phyloP scores from a whole-genome alignment of 2,113 vertebrate genomes.

The Fulica atra region DNA sequence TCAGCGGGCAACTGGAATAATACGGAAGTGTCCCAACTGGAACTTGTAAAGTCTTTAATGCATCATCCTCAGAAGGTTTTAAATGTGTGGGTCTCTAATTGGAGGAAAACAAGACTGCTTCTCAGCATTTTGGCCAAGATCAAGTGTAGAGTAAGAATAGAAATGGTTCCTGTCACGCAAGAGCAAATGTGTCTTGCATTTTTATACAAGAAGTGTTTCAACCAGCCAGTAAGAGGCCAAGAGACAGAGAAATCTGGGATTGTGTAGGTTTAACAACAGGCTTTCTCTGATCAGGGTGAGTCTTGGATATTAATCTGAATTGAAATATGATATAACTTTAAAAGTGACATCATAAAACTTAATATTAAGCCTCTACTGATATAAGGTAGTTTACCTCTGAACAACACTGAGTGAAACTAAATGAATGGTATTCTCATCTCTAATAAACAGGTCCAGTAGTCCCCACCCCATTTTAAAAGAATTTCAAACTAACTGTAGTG shows the following conservation, averaged over 20 bases:
- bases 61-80: background rate
- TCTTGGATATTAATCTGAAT: background rate
- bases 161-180: background rate
- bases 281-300: background rate
- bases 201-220: background rate
- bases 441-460: background rate
- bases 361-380: background rate
- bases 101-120: background rate
- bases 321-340: background rate
- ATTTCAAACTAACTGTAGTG: background rate
- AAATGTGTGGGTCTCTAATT: background rate
- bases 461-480: background rate
- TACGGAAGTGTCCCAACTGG: background rate
- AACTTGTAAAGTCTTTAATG: background rate
- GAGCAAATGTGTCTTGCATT: background rate
- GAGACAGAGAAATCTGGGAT: background rate
- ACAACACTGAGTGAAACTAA: background rate
- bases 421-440: background rate
- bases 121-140: too few species aligned
- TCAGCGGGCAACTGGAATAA: background rate
- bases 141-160: background rate
- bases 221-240: background rate
- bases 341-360: background rate
- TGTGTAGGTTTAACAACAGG: background rate
- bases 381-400: background rate